Conservation (phyloP, 2,113 vertebrate genomes). For the Cyrtonyx montezumae region DNA sequence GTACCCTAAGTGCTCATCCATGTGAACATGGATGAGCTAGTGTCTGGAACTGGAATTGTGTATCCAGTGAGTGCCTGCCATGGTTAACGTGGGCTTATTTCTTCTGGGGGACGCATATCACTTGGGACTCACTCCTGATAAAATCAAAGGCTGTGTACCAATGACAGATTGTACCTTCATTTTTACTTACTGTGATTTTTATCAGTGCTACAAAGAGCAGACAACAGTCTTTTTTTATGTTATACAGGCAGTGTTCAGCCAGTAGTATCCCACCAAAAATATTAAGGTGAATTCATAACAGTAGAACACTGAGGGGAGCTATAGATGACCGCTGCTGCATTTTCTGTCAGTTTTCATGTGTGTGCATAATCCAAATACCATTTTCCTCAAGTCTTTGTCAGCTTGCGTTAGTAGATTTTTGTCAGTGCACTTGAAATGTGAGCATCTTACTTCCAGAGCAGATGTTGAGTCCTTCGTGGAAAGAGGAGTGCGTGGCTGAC, state of each 20-base stretch:
- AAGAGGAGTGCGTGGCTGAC: background rate
- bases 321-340: background rate
- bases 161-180: background rate
- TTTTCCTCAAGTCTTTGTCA: conserved; percentile 41
- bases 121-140: background rate
- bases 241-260: background rate
- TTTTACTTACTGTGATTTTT: background rate
- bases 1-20: background rate
- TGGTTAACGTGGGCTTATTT: background rate
- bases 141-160: background rate
- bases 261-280: background rate
- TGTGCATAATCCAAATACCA: background rate
- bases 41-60: background rate
- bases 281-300: background rate
- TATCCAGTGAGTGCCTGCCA: background rate
- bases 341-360: background rate
- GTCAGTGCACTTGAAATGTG: conserved; percentile 19
- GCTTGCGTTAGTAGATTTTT: background rate
- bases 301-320: background rate
- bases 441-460: conserved; percentile 23
- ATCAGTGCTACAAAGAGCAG: background rate
- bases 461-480: background rate
- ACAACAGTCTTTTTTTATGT: background rate
- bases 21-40: background rate
- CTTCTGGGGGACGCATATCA: background rate